phyloP scores from a whole-genome alignment of 2,888 invertebrate genomes.

The Tillus elongatus region DNA sequence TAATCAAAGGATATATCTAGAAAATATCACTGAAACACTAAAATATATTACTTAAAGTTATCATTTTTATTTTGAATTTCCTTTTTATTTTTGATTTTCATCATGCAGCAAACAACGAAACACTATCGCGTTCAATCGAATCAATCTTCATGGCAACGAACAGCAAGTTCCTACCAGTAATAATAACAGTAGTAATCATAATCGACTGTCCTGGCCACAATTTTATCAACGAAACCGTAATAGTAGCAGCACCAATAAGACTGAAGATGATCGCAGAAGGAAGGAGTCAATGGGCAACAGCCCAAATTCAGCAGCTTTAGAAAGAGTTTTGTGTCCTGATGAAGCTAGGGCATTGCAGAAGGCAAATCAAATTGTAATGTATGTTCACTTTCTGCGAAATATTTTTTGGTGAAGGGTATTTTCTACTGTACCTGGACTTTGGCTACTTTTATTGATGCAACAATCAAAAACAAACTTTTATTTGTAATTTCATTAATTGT shows the following conservation, averaged over 20 bases:
- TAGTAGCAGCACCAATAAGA: slow-evolving; percentile 26
- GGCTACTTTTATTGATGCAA: neutral
- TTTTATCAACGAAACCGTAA: slow-evolving; percentile 38
- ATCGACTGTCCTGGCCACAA: slow-evolving; percentile 51
- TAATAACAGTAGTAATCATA: slow-evolving; percentile 44
- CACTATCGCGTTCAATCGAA: slow-evolving; percentile 33
- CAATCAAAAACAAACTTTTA: neutral
- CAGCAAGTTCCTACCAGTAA: slow-evolving; percentile 39
- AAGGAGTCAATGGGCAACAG: slow-evolving; percentile 32
- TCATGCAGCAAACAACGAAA: slow-evolving; percentile 43
- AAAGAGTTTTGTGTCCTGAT: slow-evolving; percentile 57
- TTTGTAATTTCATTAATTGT: neutral
- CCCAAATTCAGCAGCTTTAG: slow-evolving; percentile 44
- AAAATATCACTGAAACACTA: no score
- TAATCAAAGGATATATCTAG: no score
- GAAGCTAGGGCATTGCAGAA: slow-evolving; percentile 75
- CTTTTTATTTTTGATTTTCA: no score
- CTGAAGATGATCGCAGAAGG: slow-evolving; percentile 38
- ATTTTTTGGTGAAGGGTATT: slow-evolving; percentile 8
- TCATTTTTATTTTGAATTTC: no score
- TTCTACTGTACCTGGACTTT: no score
- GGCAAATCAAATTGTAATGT: slow-evolving; percentile 82
- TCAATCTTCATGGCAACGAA: slow-evolving; percentile 42
- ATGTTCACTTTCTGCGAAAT: slow-evolving; percentile 47
- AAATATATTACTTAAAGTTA: no score